Conservation (phyloP, 2,888 invertebrate species). For the Rhopalosiphum nymphaeae region DNA sequence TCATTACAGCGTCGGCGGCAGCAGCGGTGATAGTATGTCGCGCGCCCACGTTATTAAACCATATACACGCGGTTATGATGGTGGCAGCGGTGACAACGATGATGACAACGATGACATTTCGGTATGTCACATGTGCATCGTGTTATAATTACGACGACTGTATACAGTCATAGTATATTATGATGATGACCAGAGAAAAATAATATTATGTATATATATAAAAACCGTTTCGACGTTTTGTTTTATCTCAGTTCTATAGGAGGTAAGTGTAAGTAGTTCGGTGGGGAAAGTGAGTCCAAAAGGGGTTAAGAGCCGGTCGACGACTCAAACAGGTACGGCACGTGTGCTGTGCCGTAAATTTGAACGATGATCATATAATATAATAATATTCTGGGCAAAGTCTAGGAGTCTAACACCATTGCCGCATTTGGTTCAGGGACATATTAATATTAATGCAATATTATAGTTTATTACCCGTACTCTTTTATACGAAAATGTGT, state of each 20-base stretch:
- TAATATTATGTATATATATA: not conserved
- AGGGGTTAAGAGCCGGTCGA: not conserved
- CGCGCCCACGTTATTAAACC: constrained; percentile 12
- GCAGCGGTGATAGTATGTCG: not conserved
- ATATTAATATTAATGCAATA: not conserved
- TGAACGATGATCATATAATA: not conserved
- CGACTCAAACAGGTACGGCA: not conserved
- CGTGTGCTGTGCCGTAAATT: not conserved
- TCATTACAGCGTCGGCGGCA: constrained; percentile 31
- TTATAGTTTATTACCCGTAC: not conserved
- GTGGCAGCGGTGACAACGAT: not conserved
- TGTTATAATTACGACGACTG: constrained; percentile 48
- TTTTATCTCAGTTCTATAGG: not conserved
- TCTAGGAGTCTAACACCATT: too few relatives aligned
- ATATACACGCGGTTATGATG: not conserved
- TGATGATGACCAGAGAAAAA: constrained; percentile 33
- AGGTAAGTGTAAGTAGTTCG: not conserved
- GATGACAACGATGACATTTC: constrained; percentile 48
- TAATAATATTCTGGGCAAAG: not conserved
- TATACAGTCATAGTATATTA: too few relatives aligned
- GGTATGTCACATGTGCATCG: constrained; percentile 40
- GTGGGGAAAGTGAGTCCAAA: not conserved
- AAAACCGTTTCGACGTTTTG: constrained; percentile 36
- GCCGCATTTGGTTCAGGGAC: not conserved
- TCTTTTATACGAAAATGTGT: not conserved